Percentiles rank a stretch among this genome's conserved stretches.
These are phyloP conservation scores for Ophonus ardosiacus DNA, from an alignment of 2,888 invertebrate genomes.

Conservation along the genomic window DNA sequence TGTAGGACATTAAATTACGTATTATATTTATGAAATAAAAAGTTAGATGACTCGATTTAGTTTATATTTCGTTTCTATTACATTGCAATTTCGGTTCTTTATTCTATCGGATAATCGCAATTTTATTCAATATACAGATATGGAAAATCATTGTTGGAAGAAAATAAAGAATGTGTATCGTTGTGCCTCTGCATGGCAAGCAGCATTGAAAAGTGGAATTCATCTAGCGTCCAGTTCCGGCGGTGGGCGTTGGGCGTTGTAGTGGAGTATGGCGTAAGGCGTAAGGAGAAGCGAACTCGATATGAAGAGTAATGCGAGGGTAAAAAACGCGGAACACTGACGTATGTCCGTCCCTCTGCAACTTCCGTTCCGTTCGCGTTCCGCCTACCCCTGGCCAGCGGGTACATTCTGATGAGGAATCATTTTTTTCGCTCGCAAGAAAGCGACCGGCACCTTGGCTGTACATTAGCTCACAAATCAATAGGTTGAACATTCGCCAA, in stretches of 20 bases:
- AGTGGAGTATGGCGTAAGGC: not conserved
- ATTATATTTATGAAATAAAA: no score
- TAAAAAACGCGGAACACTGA: constrained; percentile 64
- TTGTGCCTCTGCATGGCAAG: constrained; percentile 6
- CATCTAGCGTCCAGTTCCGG: constrained; percentile 28
- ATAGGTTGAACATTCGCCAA: constrained; percentile 62
- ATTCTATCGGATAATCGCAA: no score
- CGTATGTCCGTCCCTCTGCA: constrained; percentile 60
- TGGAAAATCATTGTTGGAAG: not conserved
- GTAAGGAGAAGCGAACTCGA: constrained; percentile 19
- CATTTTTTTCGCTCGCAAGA: constrained; percentile 52
- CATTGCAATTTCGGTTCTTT: no score
- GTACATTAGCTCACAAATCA: constrained; percentile 64
- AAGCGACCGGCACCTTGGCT: constrained; percentile 56
- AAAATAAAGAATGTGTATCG: not conserved
- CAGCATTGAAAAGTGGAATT: constrained; percentile 33
- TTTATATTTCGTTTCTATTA: no score
- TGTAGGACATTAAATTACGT: no score
- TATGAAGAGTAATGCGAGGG: constrained; percentile 63
- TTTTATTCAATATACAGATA: not conserved
- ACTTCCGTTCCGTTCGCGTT: constrained; percentile 31
- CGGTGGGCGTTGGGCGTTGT: not conserved
- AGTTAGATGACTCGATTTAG: no score
- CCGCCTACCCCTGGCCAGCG: constrained; percentile 27
- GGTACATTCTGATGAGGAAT: constrained; percentile 63